Evolutionary conservation across 2,113 vertebrate genomes (phyloP).

Genomic region (Brachypteracias leptosomus): DNA sequence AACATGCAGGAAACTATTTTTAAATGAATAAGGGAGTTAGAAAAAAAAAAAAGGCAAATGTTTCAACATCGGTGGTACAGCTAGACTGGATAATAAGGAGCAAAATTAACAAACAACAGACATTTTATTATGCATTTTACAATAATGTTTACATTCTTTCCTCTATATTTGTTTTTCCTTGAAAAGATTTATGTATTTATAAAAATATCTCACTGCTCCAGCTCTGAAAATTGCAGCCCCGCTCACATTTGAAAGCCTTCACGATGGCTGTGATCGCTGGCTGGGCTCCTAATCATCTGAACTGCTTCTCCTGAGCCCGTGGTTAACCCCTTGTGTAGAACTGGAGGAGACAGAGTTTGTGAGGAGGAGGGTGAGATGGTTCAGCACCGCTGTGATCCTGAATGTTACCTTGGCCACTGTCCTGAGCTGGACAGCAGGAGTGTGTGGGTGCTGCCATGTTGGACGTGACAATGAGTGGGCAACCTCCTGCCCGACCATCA

Average conservation of each 20-base stretch:
- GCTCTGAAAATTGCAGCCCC: conserved; percentile 42
- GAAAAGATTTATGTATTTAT: conserved; percentile 66
- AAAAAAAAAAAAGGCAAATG: neutral
- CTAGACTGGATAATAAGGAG: conserved; percentile 59
- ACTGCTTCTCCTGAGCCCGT: neutral
- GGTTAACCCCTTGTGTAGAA: neutral
- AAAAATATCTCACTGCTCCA: conserved; percentile 48
- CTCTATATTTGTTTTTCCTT: conserved; percentile 58
- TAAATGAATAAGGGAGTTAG: conserved; percentile 44
- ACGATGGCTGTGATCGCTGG: conserved; percentile 1
- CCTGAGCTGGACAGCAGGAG: neutral
- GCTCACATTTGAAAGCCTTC: conserved; percentile 1
- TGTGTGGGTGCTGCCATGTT: rapidly evolving
- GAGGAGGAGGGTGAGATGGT: neutral
- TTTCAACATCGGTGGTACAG: conserved; percentile 37
- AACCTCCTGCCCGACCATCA: neutral
- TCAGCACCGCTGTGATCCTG: neutral
- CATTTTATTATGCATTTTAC: conserved; percentile 67
- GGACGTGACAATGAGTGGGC: neutral
- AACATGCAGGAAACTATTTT: conserved; percentile 57
- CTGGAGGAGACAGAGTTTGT: rapidly evolving
- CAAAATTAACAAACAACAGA: conserved; percentile 60
- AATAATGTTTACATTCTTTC: conserved; percentile 67
- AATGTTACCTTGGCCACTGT: rapidly evolving
- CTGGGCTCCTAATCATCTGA: neutral